Conservation (phyloP, 2,888 invertebrate genomes). For the Cheilosia vernalis region DNA sequence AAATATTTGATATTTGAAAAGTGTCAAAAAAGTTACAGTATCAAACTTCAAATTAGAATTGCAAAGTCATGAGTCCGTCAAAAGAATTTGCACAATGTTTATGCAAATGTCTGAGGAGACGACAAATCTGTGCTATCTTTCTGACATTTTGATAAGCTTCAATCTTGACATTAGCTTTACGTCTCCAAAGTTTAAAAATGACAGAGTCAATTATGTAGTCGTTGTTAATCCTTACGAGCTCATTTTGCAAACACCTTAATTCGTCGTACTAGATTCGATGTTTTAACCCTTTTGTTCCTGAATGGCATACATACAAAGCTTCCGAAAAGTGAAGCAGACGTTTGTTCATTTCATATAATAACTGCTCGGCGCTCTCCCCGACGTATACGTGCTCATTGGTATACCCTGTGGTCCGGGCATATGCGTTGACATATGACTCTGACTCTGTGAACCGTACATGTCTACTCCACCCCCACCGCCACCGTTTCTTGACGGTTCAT, state of each 20-base stretch:
- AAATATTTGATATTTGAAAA: too few relatives aligned
- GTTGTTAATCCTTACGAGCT: too few relatives aligned
- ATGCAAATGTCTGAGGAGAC: too few relatives aligned
- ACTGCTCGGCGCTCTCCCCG: slow-evolving; percentile 87
- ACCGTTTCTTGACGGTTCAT: slow-evolving; percentile 87
- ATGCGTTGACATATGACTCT: slow-evolving; percentile 85
- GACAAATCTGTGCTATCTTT: too few relatives aligned
- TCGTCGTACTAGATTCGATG: slow-evolving; percentile 11
- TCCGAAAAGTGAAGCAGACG: slow-evolving; percentile 47
- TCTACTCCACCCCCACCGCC: slow-evolving; percentile 83
- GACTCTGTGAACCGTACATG: slow-evolving; percentile 83
- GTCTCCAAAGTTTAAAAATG: background rate
- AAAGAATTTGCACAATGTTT: too few relatives aligned
- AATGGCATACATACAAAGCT: slow-evolving; percentile 69
- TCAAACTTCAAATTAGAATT: too few relatives aligned
- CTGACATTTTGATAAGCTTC: too few relatives aligned
- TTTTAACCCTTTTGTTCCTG: slow-evolving; percentile 41
- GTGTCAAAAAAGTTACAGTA: too few relatives aligned
- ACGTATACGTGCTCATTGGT: slow-evolving; percentile 93
- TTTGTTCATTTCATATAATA: slow-evolving; percentile 82
- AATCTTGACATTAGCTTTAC: too few relatives aligned
- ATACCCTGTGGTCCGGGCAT: slow-evolving; percentile 87
- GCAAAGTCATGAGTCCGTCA: too few relatives aligned
- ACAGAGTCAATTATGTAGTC: background rate
- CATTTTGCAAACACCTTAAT: background rate